Base-by-base conservation (phyloP, 2,113 vertebrate genomes). In the Apodemus sylvaticus region DNA sequence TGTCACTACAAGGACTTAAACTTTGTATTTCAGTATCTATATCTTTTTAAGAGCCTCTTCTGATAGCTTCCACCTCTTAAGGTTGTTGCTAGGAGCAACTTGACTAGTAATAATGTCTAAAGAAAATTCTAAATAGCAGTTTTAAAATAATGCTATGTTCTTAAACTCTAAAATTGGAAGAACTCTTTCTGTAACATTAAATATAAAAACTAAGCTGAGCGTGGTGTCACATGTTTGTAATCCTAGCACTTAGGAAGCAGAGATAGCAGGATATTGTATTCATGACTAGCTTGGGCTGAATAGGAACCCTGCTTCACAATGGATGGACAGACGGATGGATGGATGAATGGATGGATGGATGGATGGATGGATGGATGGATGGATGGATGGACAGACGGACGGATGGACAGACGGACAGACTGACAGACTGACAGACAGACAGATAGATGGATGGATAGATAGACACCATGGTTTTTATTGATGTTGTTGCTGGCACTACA, bases 401-500 rank as follows among this genome's bases (percentile, higher is more conserved):
- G 34, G 16, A 79, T 1, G 51, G 16, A 78, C 0, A 48, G 74
- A 48, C 0, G 48, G 74, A 60, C 55, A 13, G 73, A 45, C 29
- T 0, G 20, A 29, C 6, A 19, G 70, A 39, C 45, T 3, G 55
- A 58, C 20, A 20, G 8, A 45, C 20, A 12, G n/a, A 42, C 3
- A 74, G 71, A 42, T 0, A 78, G 13, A 51, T 0, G 53, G 3
- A 51, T 0, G 51, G 26, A 77, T 2, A 78, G 17, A n/a, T 0
- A 79, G 77, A 53, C 0, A 42, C 26, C 8, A 34, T 31, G 16
- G 60, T 39, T 36, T 68, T 89, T 16, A 5, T 36, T 53, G 14
- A 31, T 39, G 8, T 36, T 92, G 16, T 31, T 77, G 16, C 26
- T 26, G 34, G 31, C 39, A 22, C 55, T 76, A 11, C 29, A 76